These are phyloP conservation scores for Cydia strobilella DNA, from an alignment of 1,140 invertebrate genomes.

Conservation along the genomic window DNA sequence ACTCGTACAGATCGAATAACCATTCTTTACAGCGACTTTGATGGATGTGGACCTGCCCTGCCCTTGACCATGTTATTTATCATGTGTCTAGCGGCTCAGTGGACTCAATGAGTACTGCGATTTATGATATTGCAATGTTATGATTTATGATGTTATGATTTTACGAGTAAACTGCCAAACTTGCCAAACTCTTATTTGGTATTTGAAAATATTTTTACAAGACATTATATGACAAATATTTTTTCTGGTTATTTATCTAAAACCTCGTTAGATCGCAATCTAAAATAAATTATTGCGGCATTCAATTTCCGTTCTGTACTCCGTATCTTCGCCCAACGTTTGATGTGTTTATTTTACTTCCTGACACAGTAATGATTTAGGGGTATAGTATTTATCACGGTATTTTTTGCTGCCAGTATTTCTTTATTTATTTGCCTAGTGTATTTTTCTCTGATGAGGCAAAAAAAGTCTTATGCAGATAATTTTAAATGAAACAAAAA, in stretches of 20 bases:
- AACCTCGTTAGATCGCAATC: conserved; percentile 3
- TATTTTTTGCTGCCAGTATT: not conserved
- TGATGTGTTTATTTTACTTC: not conserved
- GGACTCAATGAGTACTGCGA: too few species aligned
- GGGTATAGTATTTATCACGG: not conserved
- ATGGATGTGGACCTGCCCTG: not conserved
- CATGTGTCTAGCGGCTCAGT: too few species aligned
- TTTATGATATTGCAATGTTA: too few species aligned
- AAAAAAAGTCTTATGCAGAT: too few species aligned
- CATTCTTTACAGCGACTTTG: conserved; percentile 10
- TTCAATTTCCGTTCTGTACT: conserved; percentile 22
- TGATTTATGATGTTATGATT: too few species aligned
- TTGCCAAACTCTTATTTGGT: too few species aligned
- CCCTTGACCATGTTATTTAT: not conserved
- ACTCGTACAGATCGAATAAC: not conserved
- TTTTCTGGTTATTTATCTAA: too few species aligned
- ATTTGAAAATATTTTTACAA: too few species aligned
- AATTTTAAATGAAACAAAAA: too few species aligned
- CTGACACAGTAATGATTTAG: not conserved
- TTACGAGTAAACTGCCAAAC: too few species aligned
- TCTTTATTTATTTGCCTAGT: not conserved
- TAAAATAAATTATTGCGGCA: not conserved
- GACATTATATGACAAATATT: too few species aligned
- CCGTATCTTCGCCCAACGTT: not conserved
- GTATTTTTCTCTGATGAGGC: not conserved